phyloP scores from a whole-genome alignment of 2,888 invertebrate genomes.

The Spatulosminthurus flaviceps region DNA sequence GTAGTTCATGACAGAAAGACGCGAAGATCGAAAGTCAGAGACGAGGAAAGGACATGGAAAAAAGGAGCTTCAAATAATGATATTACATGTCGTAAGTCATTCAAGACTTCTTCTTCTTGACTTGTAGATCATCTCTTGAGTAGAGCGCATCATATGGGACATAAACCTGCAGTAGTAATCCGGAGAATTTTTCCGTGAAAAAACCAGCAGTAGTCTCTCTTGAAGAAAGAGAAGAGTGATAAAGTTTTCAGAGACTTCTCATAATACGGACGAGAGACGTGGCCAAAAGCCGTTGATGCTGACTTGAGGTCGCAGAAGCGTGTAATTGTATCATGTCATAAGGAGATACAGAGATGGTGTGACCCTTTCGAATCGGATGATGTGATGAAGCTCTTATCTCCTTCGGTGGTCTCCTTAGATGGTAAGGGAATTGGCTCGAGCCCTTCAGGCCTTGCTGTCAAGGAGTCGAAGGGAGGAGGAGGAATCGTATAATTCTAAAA shows the following conservation, averaged over 20 bases:
- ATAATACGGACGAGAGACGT: no score
- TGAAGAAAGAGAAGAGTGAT: background rate
- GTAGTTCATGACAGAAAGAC: slow-evolving; percentile 24
- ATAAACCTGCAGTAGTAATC: slow-evolving; percentile 3
- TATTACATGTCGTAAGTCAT: slow-evolving; percentile 35
- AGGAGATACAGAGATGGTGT: slow-evolving; percentile 33
- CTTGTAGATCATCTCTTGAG: slow-evolving; percentile 20
- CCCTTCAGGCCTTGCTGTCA: slow-evolving; percentile 57
- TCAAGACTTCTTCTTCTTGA: no score
- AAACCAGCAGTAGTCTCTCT: background rate
- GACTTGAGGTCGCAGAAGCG: slow-evolving; percentile 32
- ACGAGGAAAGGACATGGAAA: slow-evolving; percentile 35
- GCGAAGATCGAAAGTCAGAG: background rate
- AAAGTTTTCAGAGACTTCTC: background rate
- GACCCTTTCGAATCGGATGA: slow-evolving; percentile 45
- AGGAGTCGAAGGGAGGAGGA: slow-evolving; percentile 51
- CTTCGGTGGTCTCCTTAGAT: slow-evolving; percentile 56
- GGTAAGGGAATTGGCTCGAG: slow-evolving; percentile 47
- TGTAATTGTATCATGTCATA: slow-evolving; percentile 44
- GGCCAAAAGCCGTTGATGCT: slow-evolving; percentile 24
- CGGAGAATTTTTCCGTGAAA: background rate
- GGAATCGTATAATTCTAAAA: slow-evolving; percentile 55
- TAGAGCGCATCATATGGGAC: background rate
- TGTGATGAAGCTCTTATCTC: slow-evolving; percentile 59
- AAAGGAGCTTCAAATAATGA: slow-evolving; percentile 36